Evolutionary conservation across 2,113 vertebrate genomes (phyloP).

Genomic region (Syngnathus floridae): DNA sequence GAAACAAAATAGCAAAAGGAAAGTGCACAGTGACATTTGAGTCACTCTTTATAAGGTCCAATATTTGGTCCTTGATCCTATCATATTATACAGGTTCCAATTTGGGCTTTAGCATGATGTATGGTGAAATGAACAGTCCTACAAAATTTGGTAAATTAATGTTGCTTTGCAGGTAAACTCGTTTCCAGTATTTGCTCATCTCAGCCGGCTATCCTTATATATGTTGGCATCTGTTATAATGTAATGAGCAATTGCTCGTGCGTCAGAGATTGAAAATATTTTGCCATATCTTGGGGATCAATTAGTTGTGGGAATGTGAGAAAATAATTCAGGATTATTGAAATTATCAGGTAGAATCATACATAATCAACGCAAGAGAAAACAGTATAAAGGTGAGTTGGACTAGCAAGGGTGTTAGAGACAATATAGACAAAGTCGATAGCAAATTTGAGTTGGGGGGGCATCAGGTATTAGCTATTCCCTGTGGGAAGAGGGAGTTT

Average conservation of each 20-base stretch:
- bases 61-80: not conserved
- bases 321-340: not conserved
- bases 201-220: no score
- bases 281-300: not conserved
- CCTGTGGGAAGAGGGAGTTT: constrained; percentile 84
- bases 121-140: no score
- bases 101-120: not conserved
- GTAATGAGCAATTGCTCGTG: not conserved
- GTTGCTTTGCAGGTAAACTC: not conserved
- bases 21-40: no score
- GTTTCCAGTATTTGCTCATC: not conserved
- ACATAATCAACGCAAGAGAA: not conserved
- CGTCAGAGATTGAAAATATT: not conserved
- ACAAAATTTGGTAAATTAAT: not conserved
- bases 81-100: not conserved
- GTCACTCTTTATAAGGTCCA: not conserved
- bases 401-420: constrained; percentile 30
- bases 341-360: not conserved
- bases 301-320: not conserved
- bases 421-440: constrained; percentile 74
- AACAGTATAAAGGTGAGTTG: constrained; percentile 10
- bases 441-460: constrained; percentile 80
- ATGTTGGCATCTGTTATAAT: not conserved
- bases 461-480: constrained; percentile 78
- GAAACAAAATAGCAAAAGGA: no score